These are phyloP conservation scores for Villa cingulata DNA, from an alignment of 2,888 invertebrate genomes.

Conservation along the genomic window DNA sequence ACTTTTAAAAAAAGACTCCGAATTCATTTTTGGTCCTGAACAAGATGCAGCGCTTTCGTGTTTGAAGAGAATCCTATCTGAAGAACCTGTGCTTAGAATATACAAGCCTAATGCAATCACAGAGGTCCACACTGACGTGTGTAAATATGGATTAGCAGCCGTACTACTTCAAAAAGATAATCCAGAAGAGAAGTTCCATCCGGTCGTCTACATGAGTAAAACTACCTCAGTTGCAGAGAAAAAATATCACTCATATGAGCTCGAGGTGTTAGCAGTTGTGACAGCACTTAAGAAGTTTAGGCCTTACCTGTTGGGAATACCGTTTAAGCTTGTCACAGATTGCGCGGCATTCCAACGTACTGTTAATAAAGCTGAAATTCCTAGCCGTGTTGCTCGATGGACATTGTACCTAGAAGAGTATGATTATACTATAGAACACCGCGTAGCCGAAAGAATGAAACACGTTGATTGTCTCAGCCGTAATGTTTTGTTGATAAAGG, in stretches of 20 bases:
- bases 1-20: not conserved
- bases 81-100: slow-evolving; percentile 18
- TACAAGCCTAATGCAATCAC: slow-evolving; percentile 16
- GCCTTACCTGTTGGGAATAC: slow-evolving; percentile 18
- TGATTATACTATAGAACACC: slow-evolving; percentile 3
- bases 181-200: slow-evolving; percentile 13
- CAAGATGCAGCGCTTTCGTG: slow-evolving; percentile 15
- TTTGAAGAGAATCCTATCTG: slow-evolving; percentile 3
- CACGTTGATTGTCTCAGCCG: slow-evolving; percentile 8
- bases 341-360: slow-evolving; percentile 21
- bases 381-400: slow-evolving; percentile 21
- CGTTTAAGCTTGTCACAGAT: slow-evolving; percentile 18
- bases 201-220: slow-evolving; percentile 21
- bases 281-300: slow-evolving; percentile 20
- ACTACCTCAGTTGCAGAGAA: too few species aligned
- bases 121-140: slow-evolving; percentile 22
- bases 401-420: slow-evolving; percentile 10
- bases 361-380: slow-evolving; percentile 19
- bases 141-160: slow-evolving; percentile 17
- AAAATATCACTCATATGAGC: too few species aligned
- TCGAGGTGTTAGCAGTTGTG: too few species aligned
- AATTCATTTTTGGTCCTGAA: slow-evolving; percentile 15
- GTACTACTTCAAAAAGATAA: slow-evolving; percentile 16
- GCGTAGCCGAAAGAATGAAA: slow-evolving; percentile 1
- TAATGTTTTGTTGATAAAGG: too few species aligned